Evolutionary conservation across 1,140 invertebrate genomes (phyloP).

Genomic region (Apocrypta bakeri): DNA sequence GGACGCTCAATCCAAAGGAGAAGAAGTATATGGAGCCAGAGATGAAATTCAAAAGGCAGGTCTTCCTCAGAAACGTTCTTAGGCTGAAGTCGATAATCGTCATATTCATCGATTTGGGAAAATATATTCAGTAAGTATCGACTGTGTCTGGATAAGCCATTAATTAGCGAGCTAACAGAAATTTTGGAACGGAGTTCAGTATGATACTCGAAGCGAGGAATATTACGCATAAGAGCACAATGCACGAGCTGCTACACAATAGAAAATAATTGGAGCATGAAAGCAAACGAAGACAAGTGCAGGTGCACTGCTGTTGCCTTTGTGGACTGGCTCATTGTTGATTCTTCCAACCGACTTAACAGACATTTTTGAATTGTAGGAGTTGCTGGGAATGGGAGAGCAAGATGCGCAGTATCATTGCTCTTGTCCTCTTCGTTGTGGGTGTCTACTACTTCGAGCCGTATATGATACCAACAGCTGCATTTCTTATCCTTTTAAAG

Average conservation of each 20-base stretch:
- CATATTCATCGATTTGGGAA: conserved; percentile 90
- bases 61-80: conserved; percentile 95
- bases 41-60: conserved; percentile 94
- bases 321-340: no score
- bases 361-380: conserved; percentile 73
- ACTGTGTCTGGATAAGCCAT: no score
- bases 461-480: conserved; percentile 88
- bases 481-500: conserved; percentile 86
- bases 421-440: conserved; percentile 88
- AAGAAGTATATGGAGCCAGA: conserved; percentile 96
- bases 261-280: neutral
- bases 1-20: conserved; percentile 96
- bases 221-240: neutral
- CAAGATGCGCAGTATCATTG: conserved; percentile 88
- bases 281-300: neutral
- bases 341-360: neutral
- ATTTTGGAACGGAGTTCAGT: no score
- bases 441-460: conserved; percentile 90
- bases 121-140: conserved; percentile 89
- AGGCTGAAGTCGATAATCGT: conserved; percentile 92
- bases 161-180: no score
- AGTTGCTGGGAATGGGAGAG: conserved; percentile 99
- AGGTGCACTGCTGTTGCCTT: no score
- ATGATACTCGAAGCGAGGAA: no score
- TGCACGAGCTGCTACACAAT: neutral